Percentiles rank a stretch among this genome's conserved stretches.
Evolutionary conservation across 2,888 invertebrate species (phyloP).

Genomic region (Gisinianus flammeolus): DNA sequence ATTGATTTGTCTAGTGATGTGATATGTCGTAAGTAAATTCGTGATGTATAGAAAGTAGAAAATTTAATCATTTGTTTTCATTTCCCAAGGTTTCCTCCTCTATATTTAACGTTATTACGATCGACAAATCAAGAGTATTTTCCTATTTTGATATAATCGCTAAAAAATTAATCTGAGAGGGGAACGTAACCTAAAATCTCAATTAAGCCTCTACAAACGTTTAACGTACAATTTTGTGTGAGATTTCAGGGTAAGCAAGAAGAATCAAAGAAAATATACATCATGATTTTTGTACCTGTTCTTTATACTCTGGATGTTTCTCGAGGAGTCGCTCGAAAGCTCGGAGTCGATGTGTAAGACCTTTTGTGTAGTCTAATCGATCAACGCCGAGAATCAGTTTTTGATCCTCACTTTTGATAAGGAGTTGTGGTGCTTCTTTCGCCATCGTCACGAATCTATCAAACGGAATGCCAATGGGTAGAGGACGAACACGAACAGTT

Average conservation of each 20-base stretch:
- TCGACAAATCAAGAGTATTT: no score
- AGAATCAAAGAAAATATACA: neutral
- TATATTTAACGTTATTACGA: no score
- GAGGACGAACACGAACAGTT: conserved; percentile 79
- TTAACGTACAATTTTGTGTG: no score
- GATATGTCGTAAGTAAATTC: no score
- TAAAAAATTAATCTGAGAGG: no score
- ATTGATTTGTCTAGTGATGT: no score
- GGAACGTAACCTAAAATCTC: no score
- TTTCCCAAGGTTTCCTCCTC: no score
- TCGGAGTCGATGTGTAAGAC: conserved; percentile 79
- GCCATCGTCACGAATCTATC: conserved; percentile 83
- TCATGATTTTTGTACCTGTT: conserved; percentile 76
- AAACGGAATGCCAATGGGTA: conserved; percentile 89
- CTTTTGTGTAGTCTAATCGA: conserved; percentile 89
- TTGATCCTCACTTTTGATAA: conserved; percentile 67
- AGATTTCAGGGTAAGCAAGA: neutral
- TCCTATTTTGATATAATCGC: no score
- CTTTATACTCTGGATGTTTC: conserved; percentile 83
- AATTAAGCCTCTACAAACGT: no score
- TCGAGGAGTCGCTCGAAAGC: conserved; percentile 82
- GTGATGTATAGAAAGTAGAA: no score
- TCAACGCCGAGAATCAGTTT: conserved; percentile 87
- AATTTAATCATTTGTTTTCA: no score
- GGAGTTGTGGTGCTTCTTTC: conserved; percentile 65